A percentile compares a stretch with the other conserved stretches of the same genome.
Conservation (phyloP, 1,140 invertebrate genomes). For the Zophobas atratus region DNA sequence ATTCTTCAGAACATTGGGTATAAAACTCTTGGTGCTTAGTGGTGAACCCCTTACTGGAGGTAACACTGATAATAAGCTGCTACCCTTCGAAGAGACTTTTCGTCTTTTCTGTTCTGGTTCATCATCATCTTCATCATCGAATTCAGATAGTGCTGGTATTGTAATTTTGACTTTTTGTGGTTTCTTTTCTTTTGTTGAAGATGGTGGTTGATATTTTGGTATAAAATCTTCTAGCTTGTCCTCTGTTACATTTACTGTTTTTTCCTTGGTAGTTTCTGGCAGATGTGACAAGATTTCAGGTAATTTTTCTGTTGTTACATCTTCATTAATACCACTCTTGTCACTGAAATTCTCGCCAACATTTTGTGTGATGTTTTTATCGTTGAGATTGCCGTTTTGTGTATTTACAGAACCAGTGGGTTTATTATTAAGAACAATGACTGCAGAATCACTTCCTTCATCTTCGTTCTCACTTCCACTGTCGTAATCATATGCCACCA, state of each 20-base stretch:
- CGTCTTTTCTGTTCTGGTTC: slow-evolving; percentile 53
- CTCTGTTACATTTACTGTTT: slow-evolving; percentile 47
- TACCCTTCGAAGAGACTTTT: slow-evolving; percentile 58
- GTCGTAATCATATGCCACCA: slow-evolving; percentile 61
- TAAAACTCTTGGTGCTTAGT: slow-evolving; percentile 58
- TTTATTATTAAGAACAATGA: slow-evolving; percentile 8
- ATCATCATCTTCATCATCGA: slow-evolving; percentile 56
- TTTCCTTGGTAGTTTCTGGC: slow-evolving; percentile 27
- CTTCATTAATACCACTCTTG: slow-evolving; percentile 21
- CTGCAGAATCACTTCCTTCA: slow-evolving; percentile 26
- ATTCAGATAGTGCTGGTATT: slow-evolving; percentile 62
- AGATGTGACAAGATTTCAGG: slow-evolving; percentile 48
- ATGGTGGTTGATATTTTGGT: slow-evolving; percentile 57
- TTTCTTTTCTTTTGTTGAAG: slow-evolving; percentile 54
- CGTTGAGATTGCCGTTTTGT: too few relatives aligned
- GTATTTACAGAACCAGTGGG: not conserved
- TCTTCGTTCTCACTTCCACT: slow-evolving; percentile 60
- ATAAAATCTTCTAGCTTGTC: slow-evolving; percentile 63
- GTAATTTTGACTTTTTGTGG: slow-evolving; percentile 60
- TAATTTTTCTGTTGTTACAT: not conserved
- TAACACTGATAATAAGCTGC: slow-evolving; percentile 59
- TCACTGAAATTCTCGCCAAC: not conserved
- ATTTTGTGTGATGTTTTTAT: too few relatives aligned
- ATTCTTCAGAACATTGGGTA: slow-evolving; percentile 55
- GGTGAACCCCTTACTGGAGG: slow-evolving; percentile 61